Evolutionary conservation across 2,113 vertebrate species (phyloP).

Genomic region (Solea solea): DNA sequence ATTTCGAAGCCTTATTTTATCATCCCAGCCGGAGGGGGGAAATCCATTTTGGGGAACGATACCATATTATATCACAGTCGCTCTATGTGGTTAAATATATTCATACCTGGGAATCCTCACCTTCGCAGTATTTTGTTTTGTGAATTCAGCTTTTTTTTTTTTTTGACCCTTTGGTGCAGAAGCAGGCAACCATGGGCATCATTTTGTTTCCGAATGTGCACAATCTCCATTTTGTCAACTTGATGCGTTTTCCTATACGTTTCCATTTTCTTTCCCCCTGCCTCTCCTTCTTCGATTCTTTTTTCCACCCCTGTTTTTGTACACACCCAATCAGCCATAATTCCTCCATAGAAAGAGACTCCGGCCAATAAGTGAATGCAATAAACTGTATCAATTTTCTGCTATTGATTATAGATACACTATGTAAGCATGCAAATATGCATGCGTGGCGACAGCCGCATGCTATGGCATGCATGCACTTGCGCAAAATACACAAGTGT

Average conservation of each 20-base stretch:
- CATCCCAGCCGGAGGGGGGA: conserved; percentile 56
- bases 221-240: conserved; percentile 46
- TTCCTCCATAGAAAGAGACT: conserved; percentile 68
- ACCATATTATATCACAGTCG: conserved; percentile 50
- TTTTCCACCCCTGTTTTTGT: conserved; percentile 56
- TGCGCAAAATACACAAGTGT: conserved; percentile 28
- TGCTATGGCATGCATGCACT: conserved; percentile 31
- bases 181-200: conserved; percentile 21
- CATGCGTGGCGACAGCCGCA: conserved; percentile 27
- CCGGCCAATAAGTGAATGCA: conserved; percentile 70
- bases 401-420: conserved; percentile 69
- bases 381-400: conserved; percentile 72
- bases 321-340: conserved; percentile 81
- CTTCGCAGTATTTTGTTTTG: conserved; percentile 10
- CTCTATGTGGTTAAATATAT: conserved; percentile 50
- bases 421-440: conserved; percentile 49
- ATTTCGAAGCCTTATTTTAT: conserved; percentile 72
- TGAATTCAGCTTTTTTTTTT: conserved; percentile 49
- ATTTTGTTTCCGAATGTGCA: conserved; percentile 23
- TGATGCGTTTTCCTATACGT: conserved; percentile 63
- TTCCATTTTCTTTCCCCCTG: conserved; percentile 69
- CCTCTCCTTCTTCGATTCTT: conserved; percentile 56
- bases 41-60: conserved; percentile 66
- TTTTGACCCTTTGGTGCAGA: conserved; percentile 38
- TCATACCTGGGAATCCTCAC: conserved; percentile 55